A percentile compares a stretch with the other conserved stretches of the same genome.
Conservation (phyloP, 2,113 vertebrate genomes). For the Nasalis larvatus region DNA sequence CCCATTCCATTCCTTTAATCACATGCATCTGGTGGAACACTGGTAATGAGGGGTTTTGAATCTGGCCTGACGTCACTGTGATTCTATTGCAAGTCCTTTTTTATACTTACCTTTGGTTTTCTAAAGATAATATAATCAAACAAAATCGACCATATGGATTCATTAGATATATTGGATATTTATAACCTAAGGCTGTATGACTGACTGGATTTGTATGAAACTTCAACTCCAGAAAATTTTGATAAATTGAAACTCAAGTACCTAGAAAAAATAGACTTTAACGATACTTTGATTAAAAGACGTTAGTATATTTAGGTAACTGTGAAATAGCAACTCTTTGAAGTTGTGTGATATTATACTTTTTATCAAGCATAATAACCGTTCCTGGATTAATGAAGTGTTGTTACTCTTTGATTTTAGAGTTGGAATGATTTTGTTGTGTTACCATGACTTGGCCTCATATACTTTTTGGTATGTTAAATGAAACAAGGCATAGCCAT, state of each 20-base stretch:
- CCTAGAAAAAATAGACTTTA: slow-evolving; percentile 35
- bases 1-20: not conserved
- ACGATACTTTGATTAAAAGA: not conserved
- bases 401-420: slow-evolving; percentile 8
- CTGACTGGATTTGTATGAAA: slow-evolving; percentile 29
- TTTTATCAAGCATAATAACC: not conserved
- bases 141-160: not conserved
- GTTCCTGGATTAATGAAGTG: not conserved
- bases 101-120: slow-evolving; percentile 38
- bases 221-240: not conserved
- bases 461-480: not conserved
- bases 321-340: not conserved
- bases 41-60: slow-evolving; percentile 33
- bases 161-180: not conserved
- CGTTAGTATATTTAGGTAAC: slow-evolving; percentile 20
- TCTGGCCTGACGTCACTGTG: not conserved
- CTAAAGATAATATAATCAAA: slow-evolving; percentile 33
- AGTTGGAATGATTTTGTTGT: slow-evolving; percentile 1
- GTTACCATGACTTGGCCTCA: not conserved
- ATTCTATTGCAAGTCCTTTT: not conserved
- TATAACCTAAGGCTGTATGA: not conserved
- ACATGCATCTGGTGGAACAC: not conserved
- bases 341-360: not conserved
- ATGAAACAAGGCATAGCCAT: not conserved
- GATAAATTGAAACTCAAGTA: not conserved